Base-by-base conservation (phyloP, 2,797 vertebrate genomes). In the Macroramphosus scolopax region DNA sequence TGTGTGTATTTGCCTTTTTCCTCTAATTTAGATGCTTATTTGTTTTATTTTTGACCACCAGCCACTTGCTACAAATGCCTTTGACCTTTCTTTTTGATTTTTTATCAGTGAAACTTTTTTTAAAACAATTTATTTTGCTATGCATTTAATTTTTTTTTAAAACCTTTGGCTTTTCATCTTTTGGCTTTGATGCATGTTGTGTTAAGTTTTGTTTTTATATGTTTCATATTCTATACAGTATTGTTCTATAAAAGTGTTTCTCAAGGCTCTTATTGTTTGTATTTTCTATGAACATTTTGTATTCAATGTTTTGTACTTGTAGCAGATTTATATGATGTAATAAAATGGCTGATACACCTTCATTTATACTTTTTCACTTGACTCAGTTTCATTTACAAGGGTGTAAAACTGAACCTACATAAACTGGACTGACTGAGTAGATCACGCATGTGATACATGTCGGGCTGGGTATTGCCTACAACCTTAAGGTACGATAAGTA, bases 281-380 rank as follows among this genome's bases (percentile, higher is more conserved):
- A 69, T 89, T 88, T 89, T 86, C 54, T 87, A 86, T 80, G 72
- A 82, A 71, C 60, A 68, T 80, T 89, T 88, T 86, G 73, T 85
- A 87, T 77, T 72, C 68, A 46, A 63, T 82, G 70, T 89, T 87
- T n/a, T 88, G 76, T 86, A 88, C 75, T 67, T 81, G 82, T 80
- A 68, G 51, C 84, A 82, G 61, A 84, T 86, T 84, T 86, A 72
- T 83, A 84, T 82, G 51, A 77, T 77, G 73, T 72, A 89, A 87
- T 90, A 89, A 90, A 89, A 39, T 62, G 57, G 37, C 62, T 63
- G 48, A 78, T 69, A 62, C 41, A 55, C 61, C 20, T 22, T 3
- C 20, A n/a, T 66, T 59, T 33, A 41, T 36, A 11, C 5, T 20
- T 50, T 40, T 40, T 62, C 6, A 22, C 17, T 63, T 69, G 15